Conservation (phyloP, 2,113 vertebrate species). For the Nasalis larvatus region DNA sequence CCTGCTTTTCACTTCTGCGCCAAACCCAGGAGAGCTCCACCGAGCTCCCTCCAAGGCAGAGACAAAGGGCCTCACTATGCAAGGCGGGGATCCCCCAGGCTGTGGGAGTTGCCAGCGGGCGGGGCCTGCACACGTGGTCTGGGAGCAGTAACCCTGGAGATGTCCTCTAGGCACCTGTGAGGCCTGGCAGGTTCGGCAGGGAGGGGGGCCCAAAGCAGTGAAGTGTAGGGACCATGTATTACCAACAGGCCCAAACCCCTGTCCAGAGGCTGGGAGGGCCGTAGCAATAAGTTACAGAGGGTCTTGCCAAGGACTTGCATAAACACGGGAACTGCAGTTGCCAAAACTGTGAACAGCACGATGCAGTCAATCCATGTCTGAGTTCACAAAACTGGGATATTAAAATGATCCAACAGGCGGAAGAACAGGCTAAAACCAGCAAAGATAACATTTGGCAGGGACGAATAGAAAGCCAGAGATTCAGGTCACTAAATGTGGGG, state of each 20-base stretch:
- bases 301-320: rapidly evolving
- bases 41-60: rapidly evolving
- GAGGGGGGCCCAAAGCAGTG: rapidly evolving
- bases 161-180: rapidly evolving
- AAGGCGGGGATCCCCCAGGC: rapidly evolving
- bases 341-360: not conserved
- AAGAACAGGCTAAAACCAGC: not conserved
- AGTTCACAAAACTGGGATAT: not conserved
- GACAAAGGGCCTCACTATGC: rapidly evolving
- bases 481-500: not conserved
- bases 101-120: rapidly evolving
- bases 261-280: too few species aligned
- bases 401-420: not conserved
- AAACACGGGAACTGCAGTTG: not conserved
- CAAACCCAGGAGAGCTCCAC: not conserved
- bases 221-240: too few species aligned
- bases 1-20: not conserved
- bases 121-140: not conserved
- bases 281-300: rapidly evolving
- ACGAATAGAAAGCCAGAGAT: not conserved
- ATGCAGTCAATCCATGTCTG: not conserved
- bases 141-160: not conserved
- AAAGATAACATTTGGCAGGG: not conserved
- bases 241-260: not conserved
- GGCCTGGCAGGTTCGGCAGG: not conserved